phyloP scores from a whole-genome alignment of 2,797 vertebrate genomes.

The Catamblyrhynchus diadema region DNA sequence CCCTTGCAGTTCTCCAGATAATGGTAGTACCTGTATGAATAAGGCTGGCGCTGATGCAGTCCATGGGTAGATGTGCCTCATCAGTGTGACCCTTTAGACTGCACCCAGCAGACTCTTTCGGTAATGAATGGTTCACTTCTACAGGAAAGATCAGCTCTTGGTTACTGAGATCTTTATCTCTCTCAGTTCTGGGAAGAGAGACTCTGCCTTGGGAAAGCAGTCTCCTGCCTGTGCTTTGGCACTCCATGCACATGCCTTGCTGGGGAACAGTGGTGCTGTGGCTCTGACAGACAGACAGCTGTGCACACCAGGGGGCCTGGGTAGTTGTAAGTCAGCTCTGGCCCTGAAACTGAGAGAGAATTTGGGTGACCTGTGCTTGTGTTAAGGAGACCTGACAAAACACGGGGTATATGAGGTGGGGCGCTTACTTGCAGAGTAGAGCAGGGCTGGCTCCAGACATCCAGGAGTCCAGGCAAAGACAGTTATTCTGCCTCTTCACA shows the following conservation, averaged over 20 bases:
- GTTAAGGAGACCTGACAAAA: neutral
- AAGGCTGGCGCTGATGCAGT: neutral
- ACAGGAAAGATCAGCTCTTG: neutral
- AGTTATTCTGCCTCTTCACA: neutral
- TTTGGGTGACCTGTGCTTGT: rapidly evolving
- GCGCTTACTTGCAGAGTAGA: neutral
- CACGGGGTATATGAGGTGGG: rapidly evolving
- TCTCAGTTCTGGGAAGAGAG: neutral
- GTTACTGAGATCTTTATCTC: neutral
- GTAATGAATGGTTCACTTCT: neutral
- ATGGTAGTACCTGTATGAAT: neutral
- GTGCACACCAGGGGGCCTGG: no score
- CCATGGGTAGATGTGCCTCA: neutral
- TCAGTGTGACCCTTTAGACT: neutral
- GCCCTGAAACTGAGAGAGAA: neutral
- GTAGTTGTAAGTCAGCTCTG: neutral
- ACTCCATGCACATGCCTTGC: rapidly evolving
- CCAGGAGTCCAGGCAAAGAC: neutral
- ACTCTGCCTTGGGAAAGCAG: neutral
- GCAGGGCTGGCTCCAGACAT: neutral
- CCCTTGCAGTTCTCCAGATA: neutral
- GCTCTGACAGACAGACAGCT: neutral
- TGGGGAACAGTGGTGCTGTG: neutral
- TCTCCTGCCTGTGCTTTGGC: neutral
- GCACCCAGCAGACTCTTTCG: rapidly evolving